Evolutionary conservation across 2,797 vertebrate species (phyloP).

Genomic region (Cynopterus sphinx): DNA sequence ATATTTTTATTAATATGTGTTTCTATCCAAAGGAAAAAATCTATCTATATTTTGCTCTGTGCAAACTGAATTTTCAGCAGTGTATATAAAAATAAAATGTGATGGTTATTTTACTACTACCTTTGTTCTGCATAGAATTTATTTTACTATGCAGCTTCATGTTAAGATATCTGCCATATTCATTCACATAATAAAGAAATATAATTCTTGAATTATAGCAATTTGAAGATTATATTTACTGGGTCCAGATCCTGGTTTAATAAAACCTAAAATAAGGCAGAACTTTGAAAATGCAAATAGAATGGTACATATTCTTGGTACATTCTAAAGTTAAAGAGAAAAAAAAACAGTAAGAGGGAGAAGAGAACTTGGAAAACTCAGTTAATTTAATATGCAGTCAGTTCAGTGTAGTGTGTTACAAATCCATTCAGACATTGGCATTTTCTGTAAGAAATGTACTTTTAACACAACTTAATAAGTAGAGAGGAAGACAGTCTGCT

Average conservation of each 20-base stretch:
- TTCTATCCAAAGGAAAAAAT: neutral
- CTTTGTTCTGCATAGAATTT: neutral
- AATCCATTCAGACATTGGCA: constrained; percentile 61
- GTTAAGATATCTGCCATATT: neutral
- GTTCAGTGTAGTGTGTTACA: constrained; percentile 33
- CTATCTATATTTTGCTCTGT: neutral
- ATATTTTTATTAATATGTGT: neutral
- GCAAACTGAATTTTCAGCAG: neutral
- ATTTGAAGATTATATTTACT: constrained; percentile 26
- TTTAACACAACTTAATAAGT: constrained; percentile 65
- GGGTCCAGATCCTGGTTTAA: neutral
- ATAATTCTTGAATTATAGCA: constrained; percentile 12
- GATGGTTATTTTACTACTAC: neutral
- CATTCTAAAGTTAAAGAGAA: constrained; percentile 21
- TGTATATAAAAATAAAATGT: constrained; percentile 7
- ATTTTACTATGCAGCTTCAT: neutral
- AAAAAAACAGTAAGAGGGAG: neutral
- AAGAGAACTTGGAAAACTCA: constrained; percentile 2
- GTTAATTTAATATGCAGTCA: constrained; percentile 47
- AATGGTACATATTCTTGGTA: neutral
- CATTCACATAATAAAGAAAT: neutral
- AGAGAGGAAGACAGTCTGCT: constrained; percentile 45
- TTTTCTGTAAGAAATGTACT: constrained; percentile 65
- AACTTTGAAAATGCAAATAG: constrained; percentile 28
- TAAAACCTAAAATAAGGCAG: neutral